A percentile compares a stretch with the other conserved stretches of the same genome.
Conservation (phyloP, 2,888 invertebrate genomes). For the Cheilosia vernalis region DNA sequence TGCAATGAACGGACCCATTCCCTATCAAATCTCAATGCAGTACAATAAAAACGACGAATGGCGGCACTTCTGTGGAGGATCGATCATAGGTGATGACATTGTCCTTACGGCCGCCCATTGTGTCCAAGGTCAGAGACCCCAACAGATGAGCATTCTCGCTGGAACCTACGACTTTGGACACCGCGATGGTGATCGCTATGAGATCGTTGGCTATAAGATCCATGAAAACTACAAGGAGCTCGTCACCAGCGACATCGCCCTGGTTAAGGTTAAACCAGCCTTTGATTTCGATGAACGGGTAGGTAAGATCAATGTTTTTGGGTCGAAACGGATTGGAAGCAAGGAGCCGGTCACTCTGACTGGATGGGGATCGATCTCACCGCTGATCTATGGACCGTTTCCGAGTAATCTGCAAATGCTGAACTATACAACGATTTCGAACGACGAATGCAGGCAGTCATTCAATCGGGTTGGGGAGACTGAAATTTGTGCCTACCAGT, state of each 20-base stretch:
- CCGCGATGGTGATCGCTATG: conserved; percentile 71
- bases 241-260: conserved; percentile 78
- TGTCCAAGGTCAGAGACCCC: conserved; percentile 58
- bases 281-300: conserved; percentile 77
- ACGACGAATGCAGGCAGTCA: conserved; percentile 76
- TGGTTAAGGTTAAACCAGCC: conserved; percentile 77
- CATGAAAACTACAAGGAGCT: conserved; percentile 78
- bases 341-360: conserved; percentile 75
- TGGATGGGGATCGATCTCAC: conserved; percentile 80
- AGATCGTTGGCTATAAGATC: conserved; percentile 73
- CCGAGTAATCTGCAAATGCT: conserved; percentile 77
- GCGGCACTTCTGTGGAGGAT: conserved; percentile 80
- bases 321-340: conserved; percentile 80
- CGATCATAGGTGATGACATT: conserved; percentile 78
- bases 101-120: conserved; percentile 82
- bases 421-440: conserved; percentile 78
- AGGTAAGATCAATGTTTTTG: conserved; percentile 77
- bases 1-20: conserved; percentile 77
- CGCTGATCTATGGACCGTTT: conserved; percentile 76
- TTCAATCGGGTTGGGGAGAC: conserved; percentile 77
- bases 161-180: conserved; percentile 73
- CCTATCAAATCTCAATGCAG: conserved; percentile 77
- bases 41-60: conserved; percentile 73
- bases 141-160: conserved; percentile 75
- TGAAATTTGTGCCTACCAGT: conserved; percentile 80